Evolutionary conservation across 2,888 invertebrate species (phyloP).

Genomic region (Melikaiella ostensackeni): DNA sequence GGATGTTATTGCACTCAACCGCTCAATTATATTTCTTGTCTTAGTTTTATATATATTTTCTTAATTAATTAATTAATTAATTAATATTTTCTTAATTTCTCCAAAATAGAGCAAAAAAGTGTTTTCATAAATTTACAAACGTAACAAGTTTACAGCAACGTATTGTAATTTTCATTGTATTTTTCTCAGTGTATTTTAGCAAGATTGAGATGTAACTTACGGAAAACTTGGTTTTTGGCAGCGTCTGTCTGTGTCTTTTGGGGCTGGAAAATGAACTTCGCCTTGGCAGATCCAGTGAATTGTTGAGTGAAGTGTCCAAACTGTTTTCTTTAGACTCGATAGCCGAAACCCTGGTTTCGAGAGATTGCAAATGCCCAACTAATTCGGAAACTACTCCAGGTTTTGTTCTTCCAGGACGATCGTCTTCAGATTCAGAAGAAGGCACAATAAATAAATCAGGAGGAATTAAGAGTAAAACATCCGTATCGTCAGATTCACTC

Average conservation of each 20-base stretch:
- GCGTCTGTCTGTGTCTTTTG: slow-evolving; percentile 42
- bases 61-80: no score
- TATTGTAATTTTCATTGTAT: no score
- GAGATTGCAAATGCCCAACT: slow-evolving; percentile 82
- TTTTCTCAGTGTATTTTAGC: no score
- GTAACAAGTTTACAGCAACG: no score
- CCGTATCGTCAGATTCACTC: slow-evolving; percentile 90
- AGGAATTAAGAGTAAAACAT: slow-evolving; percentile 87
- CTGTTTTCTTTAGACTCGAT: slow-evolving; percentile 77
- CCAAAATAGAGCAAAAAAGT: no score
- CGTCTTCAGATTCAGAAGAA: slow-evolving; percentile 80
- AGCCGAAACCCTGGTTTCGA: slow-evolving; percentile 78
- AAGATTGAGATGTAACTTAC: slow-evolving; percentile 48
- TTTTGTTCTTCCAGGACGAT: slow-evolving; percentile 56
- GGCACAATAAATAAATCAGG: slow-evolving; percentile 86
- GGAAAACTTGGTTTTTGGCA: slow-evolving; percentile 59
- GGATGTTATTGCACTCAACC: no score
- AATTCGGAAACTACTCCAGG: slow-evolving; percentile 81
- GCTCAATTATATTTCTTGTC: no score
- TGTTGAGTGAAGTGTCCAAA: slow-evolving; percentile 60
- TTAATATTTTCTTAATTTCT: no score
- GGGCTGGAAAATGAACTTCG: slow-evolving; percentile 40
- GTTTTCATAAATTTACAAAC: no score
- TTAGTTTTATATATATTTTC: no score
- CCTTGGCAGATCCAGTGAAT: slow-evolving; percentile 46